phyloP scores from a whole-genome alignment of 2,113 vertebrate species.

The Mormyrus lacerda region DNA sequence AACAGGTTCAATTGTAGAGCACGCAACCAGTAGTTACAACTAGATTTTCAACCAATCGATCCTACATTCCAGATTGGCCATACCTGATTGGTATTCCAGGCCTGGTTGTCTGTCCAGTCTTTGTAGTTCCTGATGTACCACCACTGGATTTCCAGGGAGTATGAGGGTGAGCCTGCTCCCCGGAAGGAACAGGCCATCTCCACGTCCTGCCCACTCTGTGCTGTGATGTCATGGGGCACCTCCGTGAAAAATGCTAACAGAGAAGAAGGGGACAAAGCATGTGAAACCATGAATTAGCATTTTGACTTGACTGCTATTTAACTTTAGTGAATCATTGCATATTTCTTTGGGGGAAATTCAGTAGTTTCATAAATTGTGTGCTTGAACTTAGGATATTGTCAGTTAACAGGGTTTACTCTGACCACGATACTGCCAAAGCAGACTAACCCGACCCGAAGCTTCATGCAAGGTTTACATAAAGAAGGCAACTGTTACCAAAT shows the following conservation, averaged over 20 bases:
- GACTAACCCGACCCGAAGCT: not conserved
- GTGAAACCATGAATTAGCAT: not conserved
- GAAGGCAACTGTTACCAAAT: not conserved
- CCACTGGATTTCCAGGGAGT: constrained; percentile 96
- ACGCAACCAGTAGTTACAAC: not conserved
- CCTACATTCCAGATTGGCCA: constrained; percentile 12
- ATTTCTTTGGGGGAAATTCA: not conserved
- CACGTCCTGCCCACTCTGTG: constrained; percentile 78
- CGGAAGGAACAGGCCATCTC: constrained; percentile 98
- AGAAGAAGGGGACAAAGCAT: not conserved
- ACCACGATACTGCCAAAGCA: not conserved
- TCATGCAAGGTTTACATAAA: not conserved
- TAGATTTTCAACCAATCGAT: not conserved
- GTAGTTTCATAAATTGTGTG: not conserved
- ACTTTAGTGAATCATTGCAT: not conserved
- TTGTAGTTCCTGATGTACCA: constrained; percentile 81
- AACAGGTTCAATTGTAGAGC: not conserved
- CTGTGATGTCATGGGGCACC: constrained; percentile 80
- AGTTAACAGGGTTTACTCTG: not conserved
- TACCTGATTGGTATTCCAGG: constrained; percentile 72
- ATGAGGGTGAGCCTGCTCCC: constrained; percentile 77
- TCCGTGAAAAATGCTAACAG: constrained; percentile 83
- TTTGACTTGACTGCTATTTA: not conserved
- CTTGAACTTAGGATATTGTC: not conserved
- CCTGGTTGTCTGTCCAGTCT: constrained; percentile 71